Percentiles rank a stretch among this genome's conserved stretches.
Conservation (phyloP, 2,113 vertebrate species). For the Oxyura jamaicensis region DNA sequence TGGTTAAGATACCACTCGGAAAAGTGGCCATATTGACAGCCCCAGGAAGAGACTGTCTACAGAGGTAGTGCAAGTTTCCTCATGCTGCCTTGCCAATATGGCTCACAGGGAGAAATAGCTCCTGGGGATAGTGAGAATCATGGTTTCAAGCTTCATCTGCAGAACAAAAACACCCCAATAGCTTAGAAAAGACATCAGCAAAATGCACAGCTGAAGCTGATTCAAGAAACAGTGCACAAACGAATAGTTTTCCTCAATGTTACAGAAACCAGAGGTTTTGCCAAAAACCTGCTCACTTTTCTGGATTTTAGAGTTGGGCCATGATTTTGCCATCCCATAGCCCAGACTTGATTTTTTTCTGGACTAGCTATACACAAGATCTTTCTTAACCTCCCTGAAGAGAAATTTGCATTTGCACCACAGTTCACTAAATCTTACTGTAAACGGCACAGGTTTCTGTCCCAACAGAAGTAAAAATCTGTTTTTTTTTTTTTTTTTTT, state of each 20-base stretch:
- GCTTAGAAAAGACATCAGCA: not conserved
- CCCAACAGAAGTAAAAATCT: not conserved
- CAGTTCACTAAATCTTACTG: not conserved
- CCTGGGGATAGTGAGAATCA: not conserved
- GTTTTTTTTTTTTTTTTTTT: not conserved
- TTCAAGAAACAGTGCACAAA: not conserved
- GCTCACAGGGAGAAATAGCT: not conserved
- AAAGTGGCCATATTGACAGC: not conserved
- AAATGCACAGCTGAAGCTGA: not conserved
- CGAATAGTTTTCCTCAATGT: not conserved
- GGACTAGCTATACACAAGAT: not conserved
- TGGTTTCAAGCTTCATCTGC: not conserved
- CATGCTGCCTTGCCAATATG: not conserved
- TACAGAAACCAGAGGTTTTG: not conserved
- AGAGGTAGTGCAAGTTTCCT: not conserved
- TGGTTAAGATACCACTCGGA: not conserved
- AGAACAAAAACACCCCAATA: not conserved
- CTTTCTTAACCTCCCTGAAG: not conserved
- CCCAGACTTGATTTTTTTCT: not conserved
- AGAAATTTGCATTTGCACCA: not conserved
- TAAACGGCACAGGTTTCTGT: not conserved
- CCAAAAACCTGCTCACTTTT: not conserved
- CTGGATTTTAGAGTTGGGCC: not conserved
- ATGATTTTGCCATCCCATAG: not conserved
- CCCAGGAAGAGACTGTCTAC: not conserved